These are phyloP conservation scores for Ligdia adustata DNA, from an alignment of 2,888 invertebrate species.

Conservation along the genomic window DNA sequence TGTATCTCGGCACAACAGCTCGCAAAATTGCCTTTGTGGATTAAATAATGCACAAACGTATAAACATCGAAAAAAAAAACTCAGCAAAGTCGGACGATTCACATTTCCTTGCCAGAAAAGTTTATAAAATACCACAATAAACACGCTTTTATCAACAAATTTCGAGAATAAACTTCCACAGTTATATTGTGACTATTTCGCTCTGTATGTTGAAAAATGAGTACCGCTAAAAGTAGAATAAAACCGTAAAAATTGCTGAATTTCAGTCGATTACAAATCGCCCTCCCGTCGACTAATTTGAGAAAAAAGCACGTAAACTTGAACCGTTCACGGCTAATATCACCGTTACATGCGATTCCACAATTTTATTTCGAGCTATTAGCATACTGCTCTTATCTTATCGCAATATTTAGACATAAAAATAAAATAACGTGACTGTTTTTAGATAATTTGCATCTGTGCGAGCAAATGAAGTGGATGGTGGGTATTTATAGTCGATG, in stretches of 20 bases:
- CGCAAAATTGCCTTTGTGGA: slow-evolving; percentile 16
- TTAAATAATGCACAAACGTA: slow-evolving; percentile 25
- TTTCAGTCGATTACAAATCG: slow-evolving; percentile 57
- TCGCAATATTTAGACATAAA: slow-evolving; percentile 73
- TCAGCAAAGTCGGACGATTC: slow-evolving; percentile 7
- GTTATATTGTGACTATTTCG: neutral
- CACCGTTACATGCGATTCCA: slow-evolving; percentile 79
- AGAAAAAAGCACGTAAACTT: slow-evolving; percentile 72
- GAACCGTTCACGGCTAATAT: slow-evolving; percentile 74
- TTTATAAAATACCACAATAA: slow-evolving; percentile 13
- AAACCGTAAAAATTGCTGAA: slow-evolving; percentile 44
- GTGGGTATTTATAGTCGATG: slow-evolving; percentile 59
- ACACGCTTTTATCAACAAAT: slow-evolving; percentile 6
- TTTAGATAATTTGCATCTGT: slow-evolving; percentile 50
- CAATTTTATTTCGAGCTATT: slow-evolving; percentile 79
- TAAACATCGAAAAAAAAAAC: slow-evolving; percentile 8
- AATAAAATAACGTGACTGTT: slow-evolving; percentile 67
- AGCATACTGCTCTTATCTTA: slow-evolving; percentile 73
- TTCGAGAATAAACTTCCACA: slow-evolving; percentile 4
- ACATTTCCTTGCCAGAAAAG: slow-evolving; percentile 20
- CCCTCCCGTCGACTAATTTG: slow-evolving; percentile 58
- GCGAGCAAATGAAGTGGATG: slow-evolving; percentile 45
- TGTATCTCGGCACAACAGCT: slow-evolving; percentile 10
- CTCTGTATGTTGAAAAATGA: slow-evolving; percentile 5
- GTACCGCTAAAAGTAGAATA: slow-evolving; percentile 24